Evolutionary conservation across 1,140 invertebrate genomes (phyloP).

Genomic region (Pomacea maculata): DNA sequence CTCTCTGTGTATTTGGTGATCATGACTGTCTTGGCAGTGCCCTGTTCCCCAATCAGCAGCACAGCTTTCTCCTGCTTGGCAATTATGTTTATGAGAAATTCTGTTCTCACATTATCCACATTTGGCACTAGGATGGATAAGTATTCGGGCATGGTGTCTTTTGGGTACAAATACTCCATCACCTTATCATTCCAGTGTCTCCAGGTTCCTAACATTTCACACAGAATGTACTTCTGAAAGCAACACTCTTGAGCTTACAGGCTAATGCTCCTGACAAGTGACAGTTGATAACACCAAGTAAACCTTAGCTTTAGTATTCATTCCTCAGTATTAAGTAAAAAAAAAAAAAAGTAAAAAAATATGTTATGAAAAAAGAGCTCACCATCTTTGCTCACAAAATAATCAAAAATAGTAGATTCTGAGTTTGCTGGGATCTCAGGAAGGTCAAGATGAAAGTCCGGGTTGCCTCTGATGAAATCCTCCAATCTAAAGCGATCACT

Average conservation of each 20-base stretch:
- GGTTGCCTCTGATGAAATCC: conserved; percentile 52
- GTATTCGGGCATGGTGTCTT: conserved; percentile 76
- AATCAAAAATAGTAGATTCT: conserved; percentile 81
- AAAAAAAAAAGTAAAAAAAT: too few species aligned
- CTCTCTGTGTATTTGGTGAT: conserved; percentile 94
- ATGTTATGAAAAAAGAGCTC: conserved; percentile 70
- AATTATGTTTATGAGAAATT: conserved; percentile 59
- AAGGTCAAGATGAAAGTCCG: conserved; percentile 37
- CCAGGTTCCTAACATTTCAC: conserved; percentile 75
- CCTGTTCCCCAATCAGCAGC: conserved; percentile 90
- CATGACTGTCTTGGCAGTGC: conserved; percentile 96
- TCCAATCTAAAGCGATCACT: conserved; percentile 77
- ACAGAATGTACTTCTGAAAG: too few species aligned
- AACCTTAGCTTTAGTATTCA: too few species aligned
- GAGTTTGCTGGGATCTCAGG: conserved; percentile 45
- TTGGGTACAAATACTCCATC: conserved; percentile 85
- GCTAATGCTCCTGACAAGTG: too few species aligned
- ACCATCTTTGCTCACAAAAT: conserved; percentile 83
- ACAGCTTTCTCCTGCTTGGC: conserved; percentile 67
- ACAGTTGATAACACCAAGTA: too few species aligned
- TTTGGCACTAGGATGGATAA: conserved; percentile 60
- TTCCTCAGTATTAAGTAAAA: too few species aligned
- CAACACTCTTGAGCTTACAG: too few species aligned
- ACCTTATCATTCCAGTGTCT: conserved; percentile 86
- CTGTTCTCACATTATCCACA: conserved; percentile 61